Conservation (phyloP, 2,888 invertebrate genomes). For the Apotomis capreana region DNA sequence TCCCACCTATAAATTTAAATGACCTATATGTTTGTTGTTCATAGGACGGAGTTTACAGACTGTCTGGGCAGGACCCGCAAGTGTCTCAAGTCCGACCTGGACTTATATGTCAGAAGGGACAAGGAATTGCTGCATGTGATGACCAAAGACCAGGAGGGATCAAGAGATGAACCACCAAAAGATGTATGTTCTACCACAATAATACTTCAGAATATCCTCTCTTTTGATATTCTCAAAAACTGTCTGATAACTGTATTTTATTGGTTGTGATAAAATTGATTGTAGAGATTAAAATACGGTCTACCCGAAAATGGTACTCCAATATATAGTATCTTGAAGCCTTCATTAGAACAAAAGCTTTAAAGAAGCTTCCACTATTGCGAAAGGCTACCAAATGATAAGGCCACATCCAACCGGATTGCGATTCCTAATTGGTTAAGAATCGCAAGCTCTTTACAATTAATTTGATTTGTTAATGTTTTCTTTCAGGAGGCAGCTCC, state of each 20-base stretch:
- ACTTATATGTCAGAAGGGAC: conserved; percentile 65
- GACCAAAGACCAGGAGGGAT: conserved; percentile 84
- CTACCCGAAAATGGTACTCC: too few species aligned
- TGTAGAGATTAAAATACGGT: too few species aligned
- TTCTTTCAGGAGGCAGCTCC: conserved; percentile 28
- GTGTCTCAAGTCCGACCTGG: conserved; percentile 91
- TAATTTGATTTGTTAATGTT: not conserved
- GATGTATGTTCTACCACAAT: conserved; percentile 44
- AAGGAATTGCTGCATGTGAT: conserved; percentile 75
- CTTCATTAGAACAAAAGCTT: too few species aligned
- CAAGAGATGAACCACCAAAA: conserved; percentile 47
- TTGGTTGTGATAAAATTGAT: too few species aligned
- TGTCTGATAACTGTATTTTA: too few species aligned
- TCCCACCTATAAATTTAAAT: too few species aligned
- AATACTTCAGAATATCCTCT: not conserved
- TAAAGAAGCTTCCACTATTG: too few species aligned
- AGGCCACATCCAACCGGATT: too few species aligned
- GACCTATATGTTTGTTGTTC: conserved; percentile 2
- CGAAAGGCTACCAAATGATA: too few species aligned
- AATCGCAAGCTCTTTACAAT: not conserved
- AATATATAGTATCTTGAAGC: too few species aligned
- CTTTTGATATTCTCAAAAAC: too few species aligned
- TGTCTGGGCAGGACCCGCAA: conserved; percentile 93
- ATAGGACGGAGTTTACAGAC: conserved; percentile 94
- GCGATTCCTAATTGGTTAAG: not conserved